Evolutionary conservation across 92 coral and sea anemone species (phyloP).

Genomic region (Epizoanthus stellaris): DNA sequence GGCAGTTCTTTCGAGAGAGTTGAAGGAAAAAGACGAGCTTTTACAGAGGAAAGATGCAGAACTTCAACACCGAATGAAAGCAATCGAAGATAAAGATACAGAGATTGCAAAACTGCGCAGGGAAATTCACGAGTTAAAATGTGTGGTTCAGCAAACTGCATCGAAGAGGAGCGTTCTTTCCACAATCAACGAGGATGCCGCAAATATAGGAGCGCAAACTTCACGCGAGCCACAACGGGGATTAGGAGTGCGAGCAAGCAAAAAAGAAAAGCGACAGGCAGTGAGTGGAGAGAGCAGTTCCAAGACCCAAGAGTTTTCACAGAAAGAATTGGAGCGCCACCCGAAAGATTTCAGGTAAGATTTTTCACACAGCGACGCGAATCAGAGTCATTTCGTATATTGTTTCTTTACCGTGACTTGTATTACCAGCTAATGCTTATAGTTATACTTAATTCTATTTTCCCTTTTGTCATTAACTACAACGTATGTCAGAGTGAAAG

Average conservation of each 20-base stretch:
- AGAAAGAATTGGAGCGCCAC: constrained; percentile 83
- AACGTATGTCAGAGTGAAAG: background rate
- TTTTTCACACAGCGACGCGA: background rate
- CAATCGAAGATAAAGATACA: constrained; percentile 82
- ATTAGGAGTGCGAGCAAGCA: constrained; percentile 39
- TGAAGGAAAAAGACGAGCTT: constrained; percentile 85
- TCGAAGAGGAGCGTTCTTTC: constrained; percentile 62
- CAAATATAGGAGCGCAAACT: constrained; percentile 26
- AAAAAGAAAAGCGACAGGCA: constrained; percentile 93
- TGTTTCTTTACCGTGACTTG: constrained; percentile 16
- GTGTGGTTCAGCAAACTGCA: constrained; percentile 94
- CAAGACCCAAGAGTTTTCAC: constrained; percentile 79
- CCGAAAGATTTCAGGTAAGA: constrained; percentile 95
- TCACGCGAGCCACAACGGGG: background rate
- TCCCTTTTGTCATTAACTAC: background rate
- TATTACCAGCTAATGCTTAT: background rate
- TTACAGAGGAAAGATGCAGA: constrained; percentile 91
- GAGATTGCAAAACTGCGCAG: constrained; percentile 84
- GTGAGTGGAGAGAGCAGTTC: constrained; percentile 99
- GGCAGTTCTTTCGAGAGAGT: constrained; percentile 68
- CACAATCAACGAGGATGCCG: constrained; percentile 70
- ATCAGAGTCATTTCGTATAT: background rate
- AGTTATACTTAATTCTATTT: background rate
- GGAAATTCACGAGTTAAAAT: constrained; percentile 94
- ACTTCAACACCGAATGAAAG: constrained; percentile 78